phyloP scores from a whole-genome alignment of 2,797 vertebrate genomes.

The Propithecus perrieri region DNA sequence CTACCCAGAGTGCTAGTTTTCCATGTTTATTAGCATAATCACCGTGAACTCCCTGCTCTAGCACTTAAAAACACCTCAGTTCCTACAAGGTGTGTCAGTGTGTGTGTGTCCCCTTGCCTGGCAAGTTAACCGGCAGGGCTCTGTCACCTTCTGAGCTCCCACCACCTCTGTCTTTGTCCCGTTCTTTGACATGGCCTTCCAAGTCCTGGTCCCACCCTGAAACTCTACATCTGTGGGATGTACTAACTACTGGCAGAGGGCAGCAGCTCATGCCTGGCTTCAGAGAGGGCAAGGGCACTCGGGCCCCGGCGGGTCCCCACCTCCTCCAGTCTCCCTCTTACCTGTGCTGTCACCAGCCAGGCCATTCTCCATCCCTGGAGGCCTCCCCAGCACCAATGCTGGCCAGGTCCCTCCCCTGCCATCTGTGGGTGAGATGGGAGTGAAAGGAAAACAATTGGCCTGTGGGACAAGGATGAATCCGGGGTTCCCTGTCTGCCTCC shows the following conservation, averaged over 20 bases:
- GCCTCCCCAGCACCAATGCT: not conserved
- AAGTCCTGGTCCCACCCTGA: not conserved
- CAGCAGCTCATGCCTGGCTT: rapidly evolving
- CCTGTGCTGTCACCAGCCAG: conserved; percentile 34
- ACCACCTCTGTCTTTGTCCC: not conserved
- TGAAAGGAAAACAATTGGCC: not conserved
- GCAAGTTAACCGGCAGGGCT: not conserved
- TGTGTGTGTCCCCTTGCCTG: not conserved
- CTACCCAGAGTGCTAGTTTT: not conserved
- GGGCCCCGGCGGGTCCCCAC: not conserved
- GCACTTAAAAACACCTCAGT: not conserved
- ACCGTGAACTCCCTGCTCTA: not conserved
- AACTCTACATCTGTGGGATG: not conserved
- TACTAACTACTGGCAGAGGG: not conserved
- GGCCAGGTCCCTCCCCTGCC: not conserved
- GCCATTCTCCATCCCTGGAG: conserved; percentile 42
- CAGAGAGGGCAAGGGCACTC: not conserved
- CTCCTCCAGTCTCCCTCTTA: not conserved
- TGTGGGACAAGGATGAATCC: not conserved
- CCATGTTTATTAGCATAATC: not conserved
- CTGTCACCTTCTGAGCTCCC: not conserved
- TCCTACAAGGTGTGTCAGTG: not conserved
- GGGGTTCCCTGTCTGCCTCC: not conserved
- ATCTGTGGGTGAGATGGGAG: not conserved
- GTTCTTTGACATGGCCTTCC: not conserved